Base-by-base conservation (phyloP, 2,113 vertebrate species). In the Campylomormyrus numenius region DNA sequence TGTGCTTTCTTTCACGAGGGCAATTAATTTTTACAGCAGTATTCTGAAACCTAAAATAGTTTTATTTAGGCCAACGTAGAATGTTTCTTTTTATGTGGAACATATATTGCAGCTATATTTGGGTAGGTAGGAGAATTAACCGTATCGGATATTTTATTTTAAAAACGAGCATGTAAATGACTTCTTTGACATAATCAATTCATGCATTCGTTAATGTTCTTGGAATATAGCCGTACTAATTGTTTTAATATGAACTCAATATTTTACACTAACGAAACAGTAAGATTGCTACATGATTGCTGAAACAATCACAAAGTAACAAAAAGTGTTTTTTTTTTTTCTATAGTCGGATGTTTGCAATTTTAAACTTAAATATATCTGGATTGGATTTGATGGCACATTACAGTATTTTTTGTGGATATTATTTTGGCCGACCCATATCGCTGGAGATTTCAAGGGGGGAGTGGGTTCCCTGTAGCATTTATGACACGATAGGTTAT, bases 361-460 rank as follows among this genome's bases (percentile, higher is more conserved):
- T 97, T 95, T 95, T 97, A 92, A 97, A 97, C 94, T 97, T 97
- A 94, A 97, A 96, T 92, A 96, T 97, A 93, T 96, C 96, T 92
- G 97, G 97, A 89, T 95, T 97, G 92, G 96, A 97, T 93, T 96
- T 97, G 92, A 96, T 96, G 93, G 96, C 96, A 93, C 96, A 97
- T 94, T 97, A 97, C 93, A 97, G 97, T 94, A 96, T 97, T 94
- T 97, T 97, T 97, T 95, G 97, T 97, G 95, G 97, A 97, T 95
- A 96, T 97, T 92, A 97, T 97, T 94, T 94, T 97, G 94, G 96
- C 96, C 93, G 97, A 97, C 94, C 97, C 97, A 89, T 97, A 97
- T 94, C 97, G 97, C 95, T 97, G 97, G 97, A 48, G 42, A 53
- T 53, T 53, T 53, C 52, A 53, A 53, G 17, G 52, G 5, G 17